phyloP scores from a whole-genome alignment of 2,888 invertebrate genomes.

The Leucania comma region DNA sequence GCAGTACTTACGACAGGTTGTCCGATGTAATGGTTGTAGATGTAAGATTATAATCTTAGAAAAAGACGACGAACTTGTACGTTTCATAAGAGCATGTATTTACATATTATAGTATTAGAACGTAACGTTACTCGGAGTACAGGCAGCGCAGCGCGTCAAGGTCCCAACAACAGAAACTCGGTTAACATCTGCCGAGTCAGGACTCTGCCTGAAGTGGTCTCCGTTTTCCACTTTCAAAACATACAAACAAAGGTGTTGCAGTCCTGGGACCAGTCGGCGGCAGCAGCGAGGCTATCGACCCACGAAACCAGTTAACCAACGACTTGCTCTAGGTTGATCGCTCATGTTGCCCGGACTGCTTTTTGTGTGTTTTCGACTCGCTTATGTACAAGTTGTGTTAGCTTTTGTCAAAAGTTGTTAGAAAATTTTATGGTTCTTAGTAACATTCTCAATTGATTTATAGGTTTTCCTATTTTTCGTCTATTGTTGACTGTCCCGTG shows the following conservation, averaged over 20 bases:
- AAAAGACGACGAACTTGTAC: background rate
- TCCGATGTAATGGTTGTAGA: background rate
- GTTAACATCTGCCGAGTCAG: slow-evolving; percentile 13
- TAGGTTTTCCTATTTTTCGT: slow-evolving; percentile 6
- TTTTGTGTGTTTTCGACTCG: slow-evolving; percentile 52
- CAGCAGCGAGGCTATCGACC: slow-evolving; percentile 70
- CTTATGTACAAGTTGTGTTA: slow-evolving; percentile 11
- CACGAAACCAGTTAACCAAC: slow-evolving; percentile 71
- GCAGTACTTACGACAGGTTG: too few species aligned
- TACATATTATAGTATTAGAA: slow-evolving; percentile 16
- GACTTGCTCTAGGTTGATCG: slow-evolving; percentile 61
- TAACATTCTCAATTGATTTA: background rate
- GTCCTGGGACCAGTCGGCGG: slow-evolving; percentile 33
- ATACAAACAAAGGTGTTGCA: background rate
- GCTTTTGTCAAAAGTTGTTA: slow-evolving; percentile 2
- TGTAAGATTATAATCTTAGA: background rate
- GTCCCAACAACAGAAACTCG: slow-evolving; percentile 1
- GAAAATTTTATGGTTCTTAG: background rate
- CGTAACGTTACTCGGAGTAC: slow-evolving; percentile 10
- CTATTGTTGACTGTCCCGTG: background rate
- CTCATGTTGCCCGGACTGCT: slow-evolving; percentile 45
- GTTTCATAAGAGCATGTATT: background rate
- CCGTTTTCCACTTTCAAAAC: slow-evolving; percentile 6
- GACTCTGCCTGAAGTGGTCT: background rate
- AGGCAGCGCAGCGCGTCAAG: background rate